These are phyloP conservation scores for Pan paniscus DNA, from an alignment of 2,113 vertebrate species.

Conservation along the genomic window DNA sequence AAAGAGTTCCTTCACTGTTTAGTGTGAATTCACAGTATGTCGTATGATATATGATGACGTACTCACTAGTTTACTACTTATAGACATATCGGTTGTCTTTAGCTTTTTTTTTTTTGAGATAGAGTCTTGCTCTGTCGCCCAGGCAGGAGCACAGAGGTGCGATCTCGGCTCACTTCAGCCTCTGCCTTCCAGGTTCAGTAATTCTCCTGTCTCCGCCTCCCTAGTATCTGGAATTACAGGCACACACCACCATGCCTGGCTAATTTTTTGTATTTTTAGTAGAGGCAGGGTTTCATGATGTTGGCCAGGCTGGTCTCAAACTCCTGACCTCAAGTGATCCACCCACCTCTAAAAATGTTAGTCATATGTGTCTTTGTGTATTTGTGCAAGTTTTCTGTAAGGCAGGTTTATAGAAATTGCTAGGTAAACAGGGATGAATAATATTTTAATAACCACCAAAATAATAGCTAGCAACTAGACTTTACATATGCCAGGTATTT, in stretches of 20 bases:
- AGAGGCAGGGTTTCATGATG: too few relatives aligned
- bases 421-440: background rate
- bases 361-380: background rate
- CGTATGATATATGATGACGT: background rate
- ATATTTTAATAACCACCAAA: background rate
- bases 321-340: background rate
- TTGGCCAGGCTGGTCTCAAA: too few relatives aligned
- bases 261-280: too few relatives aligned
- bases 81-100: background rate
- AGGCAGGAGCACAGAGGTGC: too few relatives aligned
- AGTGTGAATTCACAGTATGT: background rate
- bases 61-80: background rate
- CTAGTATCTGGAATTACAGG: too few relatives aligned
- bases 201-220: too few relatives aligned
- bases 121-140: too few relatives aligned
- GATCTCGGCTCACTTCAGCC: too few relatives aligned
- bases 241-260: too few relatives aligned
- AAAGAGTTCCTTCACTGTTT: background rate
- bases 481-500: background rate
- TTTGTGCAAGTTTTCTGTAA: background rate
- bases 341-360: background rate
- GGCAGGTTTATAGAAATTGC: background rate
- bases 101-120: background rate
- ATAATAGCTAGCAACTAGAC: background rate
- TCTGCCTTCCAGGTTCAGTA: too few relatives aligned